phyloP scores from a whole-genome alignment of 1,140 invertebrate species.

The Bradynema listronoti region DNA sequence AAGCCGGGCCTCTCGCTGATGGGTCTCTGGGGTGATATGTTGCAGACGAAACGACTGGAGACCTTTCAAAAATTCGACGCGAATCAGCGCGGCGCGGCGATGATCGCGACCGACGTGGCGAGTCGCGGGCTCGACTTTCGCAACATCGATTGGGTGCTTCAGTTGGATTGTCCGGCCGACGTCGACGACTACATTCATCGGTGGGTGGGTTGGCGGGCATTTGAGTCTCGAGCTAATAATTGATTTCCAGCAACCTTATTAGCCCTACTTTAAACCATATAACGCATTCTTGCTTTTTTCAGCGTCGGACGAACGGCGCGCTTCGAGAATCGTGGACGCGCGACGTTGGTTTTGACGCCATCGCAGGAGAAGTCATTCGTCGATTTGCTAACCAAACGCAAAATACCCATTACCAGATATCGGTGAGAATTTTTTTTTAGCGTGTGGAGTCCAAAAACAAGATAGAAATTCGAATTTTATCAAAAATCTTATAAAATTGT shows the following conservation, averaged over 20 bases:
- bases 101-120: slow-evolving; percentile 94
- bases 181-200: slow-evolving; percentile 86
- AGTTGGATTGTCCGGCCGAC: slow-evolving; percentile 93
- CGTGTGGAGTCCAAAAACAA: too few species aligned
- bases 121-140: slow-evolving; percentile 92
- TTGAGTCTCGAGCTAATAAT: not conserved
- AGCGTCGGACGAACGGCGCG: slow-evolving; percentile 88
- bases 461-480: not conserved
- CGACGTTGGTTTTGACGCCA: slow-evolving; percentile 48
- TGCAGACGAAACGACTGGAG: slow-evolving; percentile 79
- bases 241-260: not conserved
- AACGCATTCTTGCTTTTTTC: too few species aligned
- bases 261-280: too few species aligned
- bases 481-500: too few species aligned
- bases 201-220: slow-evolving; percentile 18
- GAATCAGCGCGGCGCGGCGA: slow-evolving; percentile 71
- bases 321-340: slow-evolving; percentile 49
- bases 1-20: slow-evolving; percentile 76
- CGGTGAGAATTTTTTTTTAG: slow-evolving; percentile 18
- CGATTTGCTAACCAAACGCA: slow-evolving; percentile 21
- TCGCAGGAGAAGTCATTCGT: slow-evolving; percentile 47
- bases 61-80: slow-evolving; percentile 83
- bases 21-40: slow-evolving; percentile 80
- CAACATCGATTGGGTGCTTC: slow-evolving; percentile 89
- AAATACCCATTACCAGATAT: slow-evolving; percentile 43